phyloP scores from a whole-genome alignment of 1,140 invertebrate species.

The Heliconius hermathena region DNA sequence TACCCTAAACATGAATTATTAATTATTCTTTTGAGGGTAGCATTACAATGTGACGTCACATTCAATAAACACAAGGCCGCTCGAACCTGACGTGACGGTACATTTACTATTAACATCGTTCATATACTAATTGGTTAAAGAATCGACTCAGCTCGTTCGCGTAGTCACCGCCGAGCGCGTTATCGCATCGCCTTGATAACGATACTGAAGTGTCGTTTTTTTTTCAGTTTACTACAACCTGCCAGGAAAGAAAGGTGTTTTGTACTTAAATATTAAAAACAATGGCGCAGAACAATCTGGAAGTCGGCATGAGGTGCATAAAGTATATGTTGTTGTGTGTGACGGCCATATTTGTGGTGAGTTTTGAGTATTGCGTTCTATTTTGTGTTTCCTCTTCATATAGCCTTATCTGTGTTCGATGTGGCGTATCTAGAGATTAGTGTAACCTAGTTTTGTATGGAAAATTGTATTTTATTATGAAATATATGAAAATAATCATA shows the following conservation, averaged over 20 bases:
- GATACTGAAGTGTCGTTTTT: constrained; percentile 36
- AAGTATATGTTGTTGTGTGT: constrained; percentile 92
- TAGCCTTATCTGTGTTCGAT: too few relatives aligned
- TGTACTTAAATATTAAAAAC: constrained; percentile 31
- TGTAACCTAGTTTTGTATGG: background rate
- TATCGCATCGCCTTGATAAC: constrained; percentile 59
- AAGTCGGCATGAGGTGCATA: constrained; percentile 89
- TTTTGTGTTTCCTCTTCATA: background rate
- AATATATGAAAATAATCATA: background rate
- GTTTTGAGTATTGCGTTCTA: constrained; percentile 66
- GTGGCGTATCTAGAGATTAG: too few relatives aligned
- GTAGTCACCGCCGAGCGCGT: constrained; percentile 47
- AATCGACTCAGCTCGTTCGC: constrained; percentile 47
- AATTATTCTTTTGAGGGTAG: constrained; percentile 24
- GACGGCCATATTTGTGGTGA: constrained; percentile 93
- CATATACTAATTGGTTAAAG: constrained; percentile 58
- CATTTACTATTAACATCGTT: constrained; percentile 50
- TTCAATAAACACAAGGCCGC: constrained; percentile 30
- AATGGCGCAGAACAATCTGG: constrained; percentile 83
- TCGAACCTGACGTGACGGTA: constrained; percentile 33
- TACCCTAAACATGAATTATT: background rate
- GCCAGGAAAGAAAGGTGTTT: constrained; percentile 33
- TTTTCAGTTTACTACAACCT: constrained; percentile 45
- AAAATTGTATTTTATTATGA: background rate
- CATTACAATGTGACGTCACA: constrained; percentile 23